Percentiles rank a stretch among this genome's conserved stretches.
These are phyloP conservation scores for Hyalella azteca DNA, from an alignment of 2,888 invertebrate species.

Conservation along the genomic window DNA sequence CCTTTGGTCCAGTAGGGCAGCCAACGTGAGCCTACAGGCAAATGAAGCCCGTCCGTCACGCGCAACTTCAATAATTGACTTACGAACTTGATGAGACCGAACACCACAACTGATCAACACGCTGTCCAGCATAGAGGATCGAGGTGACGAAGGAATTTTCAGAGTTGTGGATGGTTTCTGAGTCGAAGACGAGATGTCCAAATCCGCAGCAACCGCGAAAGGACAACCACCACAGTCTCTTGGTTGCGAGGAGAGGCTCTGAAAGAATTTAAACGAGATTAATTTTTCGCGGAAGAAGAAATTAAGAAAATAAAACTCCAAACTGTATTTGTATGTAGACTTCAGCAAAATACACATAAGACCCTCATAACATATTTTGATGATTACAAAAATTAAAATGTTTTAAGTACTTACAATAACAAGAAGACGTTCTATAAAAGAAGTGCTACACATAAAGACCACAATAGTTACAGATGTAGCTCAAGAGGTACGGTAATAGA, in stretches of 20 bases:
- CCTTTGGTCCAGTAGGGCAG: background rate
- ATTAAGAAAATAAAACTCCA: too few relatives aligned
- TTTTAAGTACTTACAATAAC: too few relatives aligned
- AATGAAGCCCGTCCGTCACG: background rate
- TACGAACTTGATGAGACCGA: background rate
- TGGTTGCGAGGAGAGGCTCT: background rate
- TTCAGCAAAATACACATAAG: too few relatives aligned
- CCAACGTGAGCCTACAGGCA: background rate
- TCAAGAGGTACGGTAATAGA: too few relatives aligned
- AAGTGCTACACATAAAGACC: too few relatives aligned
- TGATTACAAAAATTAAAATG: too few relatives aligned
- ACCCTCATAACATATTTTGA: too few relatives aligned
- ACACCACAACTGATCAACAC: background rate
- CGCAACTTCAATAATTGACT: background rate
- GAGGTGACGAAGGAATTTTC: background rate
- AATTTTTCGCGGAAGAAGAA: background rate
- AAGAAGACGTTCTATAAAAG: too few relatives aligned
- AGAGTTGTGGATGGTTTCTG: background rate
- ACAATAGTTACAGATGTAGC: too few relatives aligned
- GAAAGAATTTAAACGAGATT: background rate
- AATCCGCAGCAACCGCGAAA: background rate
- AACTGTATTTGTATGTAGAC: too few relatives aligned
- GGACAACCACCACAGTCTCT: slow-evolving; percentile 20
- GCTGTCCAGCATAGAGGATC: background rate
- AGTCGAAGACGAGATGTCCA: background rate